Conservation (phyloP, 2,113 vertebrate genomes). For the Callionymus lyra region DNA sequence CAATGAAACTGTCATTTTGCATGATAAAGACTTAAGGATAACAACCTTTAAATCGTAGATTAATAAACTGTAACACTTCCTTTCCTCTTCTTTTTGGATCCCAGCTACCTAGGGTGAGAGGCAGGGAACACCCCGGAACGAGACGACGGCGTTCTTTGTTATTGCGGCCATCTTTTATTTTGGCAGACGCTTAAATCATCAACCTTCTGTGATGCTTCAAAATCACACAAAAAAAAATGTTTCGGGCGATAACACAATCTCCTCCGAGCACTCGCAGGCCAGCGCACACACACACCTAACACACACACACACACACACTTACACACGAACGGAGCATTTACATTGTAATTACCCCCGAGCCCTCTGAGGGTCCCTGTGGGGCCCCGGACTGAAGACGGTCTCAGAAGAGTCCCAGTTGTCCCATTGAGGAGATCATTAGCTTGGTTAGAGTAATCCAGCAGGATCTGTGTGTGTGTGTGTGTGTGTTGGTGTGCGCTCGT, state of each 20-base stretch:
- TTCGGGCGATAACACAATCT: conserved; percentile 1
- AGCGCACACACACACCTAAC: neutral
- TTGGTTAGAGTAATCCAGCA: conserved; percentile 20
- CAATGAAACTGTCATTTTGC: too few relatives aligned
- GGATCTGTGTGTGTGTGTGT: neutral
- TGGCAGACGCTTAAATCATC: too few relatives aligned
- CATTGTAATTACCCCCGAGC: conserved; percentile 64
- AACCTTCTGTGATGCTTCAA: too few relatives aligned
- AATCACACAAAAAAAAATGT: too few relatives aligned
- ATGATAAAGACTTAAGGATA: too few relatives aligned
- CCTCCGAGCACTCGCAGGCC: neutral
- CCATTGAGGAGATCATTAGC: conserved; percentile 66
- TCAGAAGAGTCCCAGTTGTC: conserved; percentile 63
- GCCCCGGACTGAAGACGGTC: conserved; percentile 46
- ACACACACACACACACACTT: neutral
- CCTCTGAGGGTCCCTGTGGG: conserved; percentile 49
- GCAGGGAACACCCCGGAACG: too few relatives aligned
- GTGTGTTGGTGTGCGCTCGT: neutral
- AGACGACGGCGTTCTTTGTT: too few relatives aligned
- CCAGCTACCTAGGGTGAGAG: too few relatives aligned
- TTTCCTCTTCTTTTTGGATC: too few relatives aligned
- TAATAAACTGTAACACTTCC: too few relatives aligned
- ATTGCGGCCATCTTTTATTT: too few relatives aligned
- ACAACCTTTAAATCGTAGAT: too few relatives aligned
- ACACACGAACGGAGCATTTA: conserved; percentile 28